phyloP scores from a whole-genome alignment of 2,797 vertebrate species.

The Pseudomugil tenellus region DNA sequence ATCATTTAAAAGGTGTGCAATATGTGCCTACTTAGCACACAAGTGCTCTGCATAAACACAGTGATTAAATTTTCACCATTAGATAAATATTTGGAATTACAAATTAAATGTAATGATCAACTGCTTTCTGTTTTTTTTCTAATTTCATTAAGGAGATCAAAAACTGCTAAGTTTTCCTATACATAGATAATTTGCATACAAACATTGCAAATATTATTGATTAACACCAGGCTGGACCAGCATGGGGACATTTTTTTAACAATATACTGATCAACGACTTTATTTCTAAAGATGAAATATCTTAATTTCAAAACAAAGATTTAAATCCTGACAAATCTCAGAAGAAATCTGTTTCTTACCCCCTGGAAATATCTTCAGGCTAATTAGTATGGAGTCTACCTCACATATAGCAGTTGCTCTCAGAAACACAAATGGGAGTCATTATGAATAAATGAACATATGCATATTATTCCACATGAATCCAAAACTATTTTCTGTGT shows the following conservation, averaged over 20 bases:
- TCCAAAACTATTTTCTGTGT: background rate
- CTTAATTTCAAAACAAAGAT: constrained; percentile 1
- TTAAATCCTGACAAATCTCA: constrained; percentile 2
- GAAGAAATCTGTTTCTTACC: background rate
- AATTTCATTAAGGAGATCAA: background rate
- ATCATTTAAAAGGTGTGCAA: background rate
- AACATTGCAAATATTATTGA: constrained; percentile 23
- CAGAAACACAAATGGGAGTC: background rate
- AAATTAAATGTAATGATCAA: background rate
- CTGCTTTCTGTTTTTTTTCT: background rate
- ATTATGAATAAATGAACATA: constrained; percentile 5
- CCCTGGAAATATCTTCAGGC: background rate
- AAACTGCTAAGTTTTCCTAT: background rate
- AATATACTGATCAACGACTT: constrained; percentile 23
- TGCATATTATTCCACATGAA: background rate
- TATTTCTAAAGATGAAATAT: constrained; percentile 11
- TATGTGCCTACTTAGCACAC: background rate
- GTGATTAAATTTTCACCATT: background rate
- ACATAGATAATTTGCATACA: constrained; percentile 11
- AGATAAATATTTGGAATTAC: background rate
- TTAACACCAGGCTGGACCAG: constrained; percentile 4
- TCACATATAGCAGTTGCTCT: background rate
- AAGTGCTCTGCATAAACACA: background rate
- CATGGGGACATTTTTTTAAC: constrained; percentile 12
- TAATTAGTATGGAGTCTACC: background rate